Conservation (phyloP, 1,140 invertebrate genomes). For the Drosophila neocordata region DNA sequence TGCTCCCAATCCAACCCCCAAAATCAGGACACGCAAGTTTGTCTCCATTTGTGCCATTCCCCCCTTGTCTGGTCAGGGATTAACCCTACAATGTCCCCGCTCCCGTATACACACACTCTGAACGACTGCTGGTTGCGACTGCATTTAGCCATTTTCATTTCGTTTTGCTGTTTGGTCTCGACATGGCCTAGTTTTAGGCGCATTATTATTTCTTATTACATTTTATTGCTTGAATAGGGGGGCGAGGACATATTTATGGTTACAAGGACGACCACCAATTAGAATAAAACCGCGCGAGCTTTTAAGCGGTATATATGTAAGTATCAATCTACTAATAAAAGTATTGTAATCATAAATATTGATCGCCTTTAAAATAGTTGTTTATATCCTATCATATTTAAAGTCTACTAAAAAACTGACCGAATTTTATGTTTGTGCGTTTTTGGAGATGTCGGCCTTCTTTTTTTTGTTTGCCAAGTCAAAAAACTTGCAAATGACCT, state of each 20-base stretch:
- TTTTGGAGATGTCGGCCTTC: background rate
- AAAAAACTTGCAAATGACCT: background rate
- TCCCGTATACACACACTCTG: background rate
- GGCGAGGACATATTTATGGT: conserved; percentile 16
- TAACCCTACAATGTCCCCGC: conserved; percentile 33
- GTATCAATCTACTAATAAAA: too few species aligned
- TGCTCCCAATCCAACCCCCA: conserved; percentile 56
- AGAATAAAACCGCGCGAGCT: too few species aligned
- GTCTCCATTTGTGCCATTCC: conserved; percentile 21
- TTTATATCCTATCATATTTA: too few species aligned
- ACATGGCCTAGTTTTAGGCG: conserved; percentile 55
- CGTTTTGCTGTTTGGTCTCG: conserved; percentile 17
- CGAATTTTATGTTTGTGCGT: too few species aligned
- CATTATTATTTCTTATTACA: conserved; percentile 70
- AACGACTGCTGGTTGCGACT: conserved; percentile 33
- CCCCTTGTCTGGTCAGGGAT: conserved; percentile 49
- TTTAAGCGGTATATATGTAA: too few species aligned
- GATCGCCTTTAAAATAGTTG: too few species aligned
- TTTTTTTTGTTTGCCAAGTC: background rate
- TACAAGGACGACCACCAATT: conserved; percentile 64
- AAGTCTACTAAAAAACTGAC: too few species aligned
- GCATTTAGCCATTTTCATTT: conserved; percentile 49
- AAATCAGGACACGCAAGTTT: conserved; percentile 55
- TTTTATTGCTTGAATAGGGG: conserved; percentile 30
- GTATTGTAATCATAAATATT: too few species aligned